Base-by-base conservation (phyloP, 2,888 invertebrate genomes). In the Lasioglossum marginatum region DNA sequence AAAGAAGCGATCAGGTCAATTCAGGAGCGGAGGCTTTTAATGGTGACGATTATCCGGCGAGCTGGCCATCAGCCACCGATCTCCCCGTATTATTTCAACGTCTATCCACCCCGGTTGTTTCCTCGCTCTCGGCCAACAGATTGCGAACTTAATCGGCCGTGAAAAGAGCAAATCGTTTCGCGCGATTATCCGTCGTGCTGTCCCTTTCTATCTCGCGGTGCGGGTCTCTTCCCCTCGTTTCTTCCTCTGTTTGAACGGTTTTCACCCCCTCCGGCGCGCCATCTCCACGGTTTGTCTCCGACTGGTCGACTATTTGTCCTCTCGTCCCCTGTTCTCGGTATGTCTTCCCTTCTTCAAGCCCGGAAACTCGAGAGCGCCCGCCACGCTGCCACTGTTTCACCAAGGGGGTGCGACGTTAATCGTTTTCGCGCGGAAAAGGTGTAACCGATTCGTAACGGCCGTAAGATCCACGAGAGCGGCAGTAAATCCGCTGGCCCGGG, bases 111-210 rank as follows among this genome's bases (percentile, higher is more conserved):
- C 84, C 48, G 14, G 66, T 73, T 77, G 81, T 77, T 80, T 80
- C 68, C 88, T 77, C 85, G 82, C 52, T 52, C 84, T 87, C 85
- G 87, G 81, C 77, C 90, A 90, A 91, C 90, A 88, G 94, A 94
- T 94, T 93, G 94, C 92, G 81, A 88, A 90, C 88, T 93, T 93
- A 94, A 95, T 95, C 95, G 94, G 93, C 91, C 93, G 93, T 94
- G 93, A 95, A 94, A 92, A 93, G 92, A 94, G 92, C 93, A 93
- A 95, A 95, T 94, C 94, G 94, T 93, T 94, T 93, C 91, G 88
- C 89, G 92, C 93, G 93, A 94, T 94, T 94, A 94, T 93, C 92
- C 83, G 91, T 91, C 90, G 91, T 90, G 91, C 90, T 91, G 92
- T 92, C 89, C 89, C 91, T 73, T 71, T 82, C 79, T 45, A 72